Conservation (phyloP, 1,140 invertebrate species). For the Parapsyche elsis region DNA sequence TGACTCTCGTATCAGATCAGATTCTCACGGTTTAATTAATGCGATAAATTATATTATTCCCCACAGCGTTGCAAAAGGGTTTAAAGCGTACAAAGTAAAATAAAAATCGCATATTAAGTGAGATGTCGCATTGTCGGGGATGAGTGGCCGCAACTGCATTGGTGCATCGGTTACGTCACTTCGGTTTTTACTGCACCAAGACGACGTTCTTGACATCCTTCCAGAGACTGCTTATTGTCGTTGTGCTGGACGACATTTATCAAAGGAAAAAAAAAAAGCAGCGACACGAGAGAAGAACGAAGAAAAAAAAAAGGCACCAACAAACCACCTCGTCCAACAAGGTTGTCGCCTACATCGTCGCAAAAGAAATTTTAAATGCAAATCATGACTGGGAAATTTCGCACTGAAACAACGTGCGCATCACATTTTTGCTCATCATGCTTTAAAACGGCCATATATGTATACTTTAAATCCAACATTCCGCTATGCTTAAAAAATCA, state of each 20-base stretch:
- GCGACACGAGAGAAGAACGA: background rate
- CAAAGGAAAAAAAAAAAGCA: background rate
- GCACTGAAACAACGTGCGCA: background rate
- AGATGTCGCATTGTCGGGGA: background rate
- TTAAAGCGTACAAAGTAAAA: background rate
- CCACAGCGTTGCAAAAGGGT: background rate
- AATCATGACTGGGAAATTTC: too few relatives aligned
- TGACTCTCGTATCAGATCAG: background rate
- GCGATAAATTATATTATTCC: background rate
- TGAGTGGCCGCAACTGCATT: background rate
- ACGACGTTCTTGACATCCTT: conserved; percentile 38
- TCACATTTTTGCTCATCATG: background rate
- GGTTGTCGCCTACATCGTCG: too few relatives aligned
- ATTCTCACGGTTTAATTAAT: background rate
- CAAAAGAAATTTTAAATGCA: too few relatives aligned
- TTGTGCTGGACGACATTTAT: conserved; percentile 21
- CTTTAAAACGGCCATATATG: too few relatives aligned
- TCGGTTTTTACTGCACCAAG: background rate
- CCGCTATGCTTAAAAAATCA: too few relatives aligned
- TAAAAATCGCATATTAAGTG: background rate
- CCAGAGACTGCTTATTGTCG: conserved; percentile 33
- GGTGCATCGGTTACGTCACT: conserved; percentile 14
- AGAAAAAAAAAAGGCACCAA: background rate
- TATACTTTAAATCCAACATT: too few relatives aligned
- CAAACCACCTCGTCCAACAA: too few relatives aligned